Conservation (phyloP, 2,113 vertebrate species). For the Psilopsiagon aymara region DNA sequence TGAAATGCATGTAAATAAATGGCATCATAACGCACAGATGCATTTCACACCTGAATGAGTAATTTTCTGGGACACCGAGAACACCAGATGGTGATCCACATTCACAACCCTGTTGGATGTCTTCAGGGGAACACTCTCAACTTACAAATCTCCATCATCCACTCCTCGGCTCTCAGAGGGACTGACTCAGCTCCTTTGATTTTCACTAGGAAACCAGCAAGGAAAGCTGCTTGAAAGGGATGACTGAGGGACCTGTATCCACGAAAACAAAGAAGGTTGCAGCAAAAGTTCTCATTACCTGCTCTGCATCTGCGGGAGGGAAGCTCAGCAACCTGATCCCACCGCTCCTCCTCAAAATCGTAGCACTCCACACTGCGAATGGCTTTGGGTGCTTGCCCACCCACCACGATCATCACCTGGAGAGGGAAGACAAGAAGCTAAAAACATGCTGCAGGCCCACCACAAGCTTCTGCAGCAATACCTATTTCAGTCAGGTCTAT, state of each 20-base stretch:
- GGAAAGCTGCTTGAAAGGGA: neutral
- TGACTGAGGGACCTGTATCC: neutral
- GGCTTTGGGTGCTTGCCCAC: slow-evolving; percentile 94
- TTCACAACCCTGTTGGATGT: neutral
- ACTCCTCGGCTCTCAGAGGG: neutral
- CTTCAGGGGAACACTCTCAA: neutral
- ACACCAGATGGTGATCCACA: slow-evolving; percentile 8
- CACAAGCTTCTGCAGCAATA: neutral
- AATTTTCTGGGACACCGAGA: neutral
- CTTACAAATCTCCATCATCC: neutral
- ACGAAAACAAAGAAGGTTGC: neutral
- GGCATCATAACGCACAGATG: neutral
- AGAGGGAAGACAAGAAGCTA: slow-evolving; percentile 7
- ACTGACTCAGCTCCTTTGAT: neutral
- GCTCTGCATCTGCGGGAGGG: slow-evolving; percentile 93
- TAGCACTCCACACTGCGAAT: slow-evolving; percentile 97
- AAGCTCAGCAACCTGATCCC: slow-evolving; percentile 95
- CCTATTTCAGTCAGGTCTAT: neutral
- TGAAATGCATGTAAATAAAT: neutral
- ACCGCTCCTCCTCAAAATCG: slow-evolving; percentile 94
- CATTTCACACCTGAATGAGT: neutral
- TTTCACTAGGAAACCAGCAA: neutral
- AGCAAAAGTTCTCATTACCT: slow-evolving; percentile 71
- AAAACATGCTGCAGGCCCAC: neutral
- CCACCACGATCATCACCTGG: slow-evolving; percentile 98